These are phyloP conservation scores for Lepidocyrtoides sp. DNA, from an alignment of 2,888 invertebrate genomes.

Conservation along the genomic window DNA sequence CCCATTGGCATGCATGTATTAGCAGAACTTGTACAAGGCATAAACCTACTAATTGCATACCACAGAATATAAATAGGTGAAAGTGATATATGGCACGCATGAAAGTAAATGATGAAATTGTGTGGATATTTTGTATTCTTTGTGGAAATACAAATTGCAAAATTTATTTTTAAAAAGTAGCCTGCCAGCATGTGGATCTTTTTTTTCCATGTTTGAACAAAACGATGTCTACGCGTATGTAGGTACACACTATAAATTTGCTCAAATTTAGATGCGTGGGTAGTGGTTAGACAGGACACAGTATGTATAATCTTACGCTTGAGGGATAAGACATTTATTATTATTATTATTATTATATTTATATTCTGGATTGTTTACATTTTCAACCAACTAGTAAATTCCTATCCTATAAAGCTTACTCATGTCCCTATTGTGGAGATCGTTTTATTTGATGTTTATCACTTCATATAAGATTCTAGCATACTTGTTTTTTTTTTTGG, in stretches of 20 bases:
- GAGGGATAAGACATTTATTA: not conserved
- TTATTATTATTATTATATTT: not conserved
- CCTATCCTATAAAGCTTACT: not conserved
- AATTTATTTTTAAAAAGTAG: too few relatives aligned
- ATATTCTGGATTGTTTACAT: slow-evolving; percentile 12
- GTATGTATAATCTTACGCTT: not conserved
- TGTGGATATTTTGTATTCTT: not conserved
- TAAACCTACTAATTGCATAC: too few relatives aligned
- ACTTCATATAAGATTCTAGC: not conserved
- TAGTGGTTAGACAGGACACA: not conserved
- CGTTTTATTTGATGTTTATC: not conserved
- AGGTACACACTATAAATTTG: not conserved
- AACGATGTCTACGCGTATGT: not conserved
- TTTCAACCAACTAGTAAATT: not conserved
- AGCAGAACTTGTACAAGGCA: too few relatives aligned
- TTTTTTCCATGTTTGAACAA: not conserved
- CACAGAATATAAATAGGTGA: not conserved
- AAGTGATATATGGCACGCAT: not conserved
- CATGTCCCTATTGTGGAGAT: not conserved
- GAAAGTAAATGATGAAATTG: not conserved
- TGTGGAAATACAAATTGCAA: not conserved
- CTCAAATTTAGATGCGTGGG: not conserved
- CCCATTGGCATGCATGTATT: too few relatives aligned
- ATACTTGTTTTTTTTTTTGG: not conserved
- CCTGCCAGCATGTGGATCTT: not conserved